Evolutionary conservation across 1,140 invertebrate genomes (phyloP).

Genomic region (Hypothenemus hampei): DNA sequence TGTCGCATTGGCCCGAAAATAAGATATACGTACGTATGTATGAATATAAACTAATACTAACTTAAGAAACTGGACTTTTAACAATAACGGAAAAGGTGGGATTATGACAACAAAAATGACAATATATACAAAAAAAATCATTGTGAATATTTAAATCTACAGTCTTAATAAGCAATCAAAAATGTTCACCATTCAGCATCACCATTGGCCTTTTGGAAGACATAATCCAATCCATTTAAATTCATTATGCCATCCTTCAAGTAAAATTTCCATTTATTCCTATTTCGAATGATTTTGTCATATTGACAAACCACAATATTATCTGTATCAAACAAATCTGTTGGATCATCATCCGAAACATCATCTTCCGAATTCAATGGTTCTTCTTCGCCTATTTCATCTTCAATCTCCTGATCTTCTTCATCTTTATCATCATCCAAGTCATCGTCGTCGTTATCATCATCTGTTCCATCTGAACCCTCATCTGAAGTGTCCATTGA

Average conservation of each 20-base stretch:
- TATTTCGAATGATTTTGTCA: constrained; percentile 96
- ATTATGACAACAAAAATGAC: too few species aligned
- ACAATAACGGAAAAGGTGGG: too few species aligned
- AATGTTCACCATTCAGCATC: constrained; percentile 94
- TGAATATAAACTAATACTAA: too few species aligned
- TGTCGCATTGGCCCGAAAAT: too few species aligned
- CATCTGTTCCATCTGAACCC: constrained; percentile 62
- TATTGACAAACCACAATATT: constrained; percentile 99
- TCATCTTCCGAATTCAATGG: constrained; percentile 95
- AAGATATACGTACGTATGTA: too few species aligned
- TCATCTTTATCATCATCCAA: constrained; percentile 70
- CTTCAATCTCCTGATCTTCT: constrained; percentile 69
- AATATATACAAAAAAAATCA: too few species aligned
- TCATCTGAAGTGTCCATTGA: constrained; percentile 70
- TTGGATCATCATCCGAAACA: constrained; percentile 93
- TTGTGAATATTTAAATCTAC: too few species aligned
- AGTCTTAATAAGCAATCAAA: too few species aligned
- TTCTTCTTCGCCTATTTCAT: constrained; percentile 77
- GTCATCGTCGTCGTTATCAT: constrained; percentile 61
- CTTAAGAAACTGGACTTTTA: too few species aligned
- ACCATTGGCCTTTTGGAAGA: constrained; percentile 97
- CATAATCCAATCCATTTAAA: constrained; percentile 94
- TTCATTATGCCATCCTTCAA: constrained; percentile 99
- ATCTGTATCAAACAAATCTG: constrained; percentile 94
- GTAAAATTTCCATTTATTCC: constrained; percentile 99